Conservation (phyloP, 2,797 vertebrate genomes). For the Sebastes oblongus region DNA sequence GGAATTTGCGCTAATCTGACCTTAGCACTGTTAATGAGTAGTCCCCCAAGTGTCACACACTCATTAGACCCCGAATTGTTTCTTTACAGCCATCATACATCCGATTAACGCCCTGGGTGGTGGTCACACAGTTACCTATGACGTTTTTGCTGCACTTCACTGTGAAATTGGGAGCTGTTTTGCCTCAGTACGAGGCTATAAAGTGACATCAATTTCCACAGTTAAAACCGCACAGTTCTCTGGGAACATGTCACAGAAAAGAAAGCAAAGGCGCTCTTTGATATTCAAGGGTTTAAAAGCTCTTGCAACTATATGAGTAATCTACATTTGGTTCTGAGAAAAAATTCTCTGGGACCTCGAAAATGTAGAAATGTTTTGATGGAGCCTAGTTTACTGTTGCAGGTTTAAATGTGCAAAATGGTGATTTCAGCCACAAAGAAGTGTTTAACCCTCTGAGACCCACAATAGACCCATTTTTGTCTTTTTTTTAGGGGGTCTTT, state of each 20-base stretch:
- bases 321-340: slow-evolving; percentile 28
- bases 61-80: not conserved
- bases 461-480: no score
- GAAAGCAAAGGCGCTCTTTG: slow-evolving; percentile 29
- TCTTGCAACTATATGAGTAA: slow-evolving; percentile 11
- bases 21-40: slow-evolving; percentile 7
- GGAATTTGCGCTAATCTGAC: slow-evolving; percentile 27
- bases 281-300: slow-evolving; percentile 31
- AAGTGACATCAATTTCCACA: slow-evolving; percentile 28
- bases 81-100: not conserved
- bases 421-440: not conserved
- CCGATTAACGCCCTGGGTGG: not conserved
- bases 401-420: not conserved
- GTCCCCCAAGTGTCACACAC: not conserved
- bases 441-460: no score
- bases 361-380: slow-evolving; percentile 20
- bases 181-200: slow-evolving; percentile 5
- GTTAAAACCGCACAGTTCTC: slow-evolving; percentile 18
- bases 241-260: slow-evolving; percentile 29
- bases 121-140: slow-evolving; percentile 2
- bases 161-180: slow-evolving; percentile 1
- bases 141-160: not conserved
- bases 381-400: not conserved
- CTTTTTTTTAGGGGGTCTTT: no score
- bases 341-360: not conserved